Evolutionary conservation across 2,888 invertebrate species (phyloP).

Genomic region (Microctonus hyperodae): DNA sequence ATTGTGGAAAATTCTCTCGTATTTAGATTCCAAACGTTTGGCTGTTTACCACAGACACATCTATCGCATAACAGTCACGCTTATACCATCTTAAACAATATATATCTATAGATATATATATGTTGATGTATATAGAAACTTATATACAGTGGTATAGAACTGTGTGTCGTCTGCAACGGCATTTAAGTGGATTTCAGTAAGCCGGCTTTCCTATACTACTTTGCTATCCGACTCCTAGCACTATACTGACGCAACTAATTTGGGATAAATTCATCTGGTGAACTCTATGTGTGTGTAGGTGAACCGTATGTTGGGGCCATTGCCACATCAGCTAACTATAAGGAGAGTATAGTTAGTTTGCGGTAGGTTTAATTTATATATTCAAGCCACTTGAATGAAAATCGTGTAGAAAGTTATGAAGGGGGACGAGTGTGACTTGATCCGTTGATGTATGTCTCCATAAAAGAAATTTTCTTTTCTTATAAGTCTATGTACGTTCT

Average conservation of each 20-base stretch:
- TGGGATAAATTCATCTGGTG: slow-evolving; percentile 24
- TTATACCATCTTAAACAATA: background rate
- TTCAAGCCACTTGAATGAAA: slow-evolving; percentile 7
- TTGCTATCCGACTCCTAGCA: slow-evolving; percentile 20
- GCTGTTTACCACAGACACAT: slow-evolving; percentile 3
- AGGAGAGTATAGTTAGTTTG: background rate
- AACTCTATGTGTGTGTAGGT: slow-evolving; percentile 5
- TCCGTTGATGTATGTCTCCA: slow-evolving; percentile 22
- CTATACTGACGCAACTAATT: slow-evolving; percentile 25
- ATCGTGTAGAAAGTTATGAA: slow-evolving; percentile 8
- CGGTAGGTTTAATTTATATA: background rate
- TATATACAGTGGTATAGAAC: background rate
- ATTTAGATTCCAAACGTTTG: slow-evolving; percentile 23
- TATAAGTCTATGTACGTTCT: background rate
- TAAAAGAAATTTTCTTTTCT: slow-evolving; percentile 19
- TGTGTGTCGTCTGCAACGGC: slow-evolving; percentile 1
- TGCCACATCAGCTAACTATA: slow-evolving; percentile 4
- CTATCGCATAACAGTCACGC: background rate
- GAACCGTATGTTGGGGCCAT: slow-evolving; percentile 1
- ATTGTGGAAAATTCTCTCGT: slow-evolving; percentile 22
- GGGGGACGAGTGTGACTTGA: slow-evolving; percentile 14
- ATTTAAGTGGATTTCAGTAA: slow-evolving; percentile 28
- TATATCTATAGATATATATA: background rate
- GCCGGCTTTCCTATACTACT: slow-evolving; percentile 23
- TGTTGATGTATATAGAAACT: background rate